These are phyloP conservation scores for Entomobrya proxima DNA, from an alignment of 2,888 invertebrate species.

Conservation along the genomic window DNA sequence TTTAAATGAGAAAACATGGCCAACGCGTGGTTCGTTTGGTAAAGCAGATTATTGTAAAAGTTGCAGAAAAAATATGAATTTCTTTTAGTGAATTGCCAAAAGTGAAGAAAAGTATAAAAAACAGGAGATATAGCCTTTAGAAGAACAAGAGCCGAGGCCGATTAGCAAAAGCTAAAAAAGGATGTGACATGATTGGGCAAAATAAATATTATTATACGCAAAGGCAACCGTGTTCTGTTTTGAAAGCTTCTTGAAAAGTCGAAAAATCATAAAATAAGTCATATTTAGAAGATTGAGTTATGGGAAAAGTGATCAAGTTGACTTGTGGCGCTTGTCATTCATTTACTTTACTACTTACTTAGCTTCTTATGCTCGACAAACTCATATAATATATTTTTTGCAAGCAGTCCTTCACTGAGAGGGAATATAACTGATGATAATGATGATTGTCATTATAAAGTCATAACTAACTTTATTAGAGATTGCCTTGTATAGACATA, in stretches of 20 bases:
- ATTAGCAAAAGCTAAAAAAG: neutral
- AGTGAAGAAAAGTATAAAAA: no score
- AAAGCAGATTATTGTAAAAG: neutral
- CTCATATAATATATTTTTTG: no score
- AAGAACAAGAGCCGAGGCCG: neutral
- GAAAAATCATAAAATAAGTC: conserved; percentile 37
- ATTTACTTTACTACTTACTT: neutral
- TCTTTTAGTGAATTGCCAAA: no score
- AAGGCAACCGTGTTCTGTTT: no score
- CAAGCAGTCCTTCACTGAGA: no score
- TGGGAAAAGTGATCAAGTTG: neutral
- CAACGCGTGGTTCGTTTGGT: neutral
- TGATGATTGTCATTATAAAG: conserved; percentile 14
- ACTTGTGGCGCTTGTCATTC: conserved; percentile 18
- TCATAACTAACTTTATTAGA: conserved; percentile 35
- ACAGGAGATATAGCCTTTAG: no score
- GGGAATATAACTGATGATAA: neutral
- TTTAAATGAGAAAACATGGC: neutral
- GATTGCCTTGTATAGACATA: neutral
- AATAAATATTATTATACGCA: neutral
- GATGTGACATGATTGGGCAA: neutral
- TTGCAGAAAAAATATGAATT: no score
- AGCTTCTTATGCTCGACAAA: neutral
- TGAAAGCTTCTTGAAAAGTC: conserved; percentile 9
- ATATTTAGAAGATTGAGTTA: conserved; percentile 15